Conservation (phyloP, 2,888 invertebrate genomes). For the Rotaria macrura region DNA sequence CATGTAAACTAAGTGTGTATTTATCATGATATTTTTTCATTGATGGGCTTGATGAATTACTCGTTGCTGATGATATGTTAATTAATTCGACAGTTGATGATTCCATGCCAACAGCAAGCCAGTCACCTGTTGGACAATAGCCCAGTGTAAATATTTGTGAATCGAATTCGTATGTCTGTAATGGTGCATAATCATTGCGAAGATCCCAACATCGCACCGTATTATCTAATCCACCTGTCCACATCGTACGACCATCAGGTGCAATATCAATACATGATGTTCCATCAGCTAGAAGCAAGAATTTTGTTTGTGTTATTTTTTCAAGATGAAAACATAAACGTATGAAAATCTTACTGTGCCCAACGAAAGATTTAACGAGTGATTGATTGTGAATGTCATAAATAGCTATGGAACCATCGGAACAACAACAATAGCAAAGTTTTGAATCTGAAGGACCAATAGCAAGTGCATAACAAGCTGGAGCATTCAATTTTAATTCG, state of each 20-base stretch:
- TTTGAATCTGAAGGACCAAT: constrained; percentile 88
- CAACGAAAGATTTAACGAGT: constrained; percentile 61
- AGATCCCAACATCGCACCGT: constrained; percentile 83
- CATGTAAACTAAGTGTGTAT: constrained; percentile 85
- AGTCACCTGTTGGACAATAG: constrained; percentile 85
- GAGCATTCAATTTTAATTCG: constrained; percentile 81
- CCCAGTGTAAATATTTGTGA: constrained; percentile 84
- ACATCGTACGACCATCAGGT: constrained; percentile 71
- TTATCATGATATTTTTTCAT: constrained; percentile 58
- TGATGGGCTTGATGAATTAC: constrained; percentile 33
- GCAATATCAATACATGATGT: constrained; percentile 90
- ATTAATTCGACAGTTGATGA: constrained; percentile 85
- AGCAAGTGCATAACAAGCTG: constrained; percentile 91
- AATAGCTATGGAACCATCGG: constrained; percentile 88
- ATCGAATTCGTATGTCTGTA: constrained; percentile 82
- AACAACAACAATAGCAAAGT: constrained; percentile 92
- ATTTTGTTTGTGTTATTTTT: too few species aligned
- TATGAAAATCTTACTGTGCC: constrained; percentile 57
- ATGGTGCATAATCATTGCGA: constrained; percentile 60
- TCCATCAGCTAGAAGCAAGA: constrained; percentile 86
- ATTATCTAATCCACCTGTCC: constrained; percentile 89
- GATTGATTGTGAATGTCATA: constrained; percentile 90
- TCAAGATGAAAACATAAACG: too few species aligned
- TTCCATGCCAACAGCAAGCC: constrained; percentile 93
- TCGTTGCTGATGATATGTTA: constrained; percentile 59